Percentiles rank a stretch among this genome's conserved stretches.
Conservation (phyloP, 2,797 vertebrate species). For the Mycteria americana region DNA sequence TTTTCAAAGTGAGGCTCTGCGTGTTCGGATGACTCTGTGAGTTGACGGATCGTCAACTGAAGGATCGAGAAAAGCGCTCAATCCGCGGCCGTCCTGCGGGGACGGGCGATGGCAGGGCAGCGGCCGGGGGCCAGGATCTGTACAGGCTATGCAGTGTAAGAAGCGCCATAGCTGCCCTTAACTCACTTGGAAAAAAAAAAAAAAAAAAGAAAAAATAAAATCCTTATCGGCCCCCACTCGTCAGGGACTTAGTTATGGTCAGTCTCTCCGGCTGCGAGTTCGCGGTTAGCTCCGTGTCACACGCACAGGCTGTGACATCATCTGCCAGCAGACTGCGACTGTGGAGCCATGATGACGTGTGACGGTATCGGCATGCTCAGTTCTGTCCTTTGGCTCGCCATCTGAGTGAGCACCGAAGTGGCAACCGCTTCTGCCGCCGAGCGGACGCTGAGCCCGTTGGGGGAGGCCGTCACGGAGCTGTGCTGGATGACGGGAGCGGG, state of each 20-base stretch:
- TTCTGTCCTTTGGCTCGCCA: conserved; percentile 90
- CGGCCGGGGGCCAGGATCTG: neutral
- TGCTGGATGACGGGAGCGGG: conserved; percentile 94
- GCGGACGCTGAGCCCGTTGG: conserved; percentile 87
- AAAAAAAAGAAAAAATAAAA: neutral
- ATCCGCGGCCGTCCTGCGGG: neutral
- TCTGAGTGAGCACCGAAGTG: conserved; percentile 93
- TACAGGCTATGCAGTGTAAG: conserved; percentile 2
- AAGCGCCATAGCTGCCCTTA: conserved; percentile 67
- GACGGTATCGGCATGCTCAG: conserved; percentile 77
- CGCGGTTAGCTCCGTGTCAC: conserved; percentile 32
- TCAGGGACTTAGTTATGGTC: neutral
- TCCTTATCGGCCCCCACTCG: conserved; percentile 13
- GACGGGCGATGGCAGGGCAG: neutral
- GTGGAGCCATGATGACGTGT: conserved; percentile 96
- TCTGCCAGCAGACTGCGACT: conserved; percentile 94
- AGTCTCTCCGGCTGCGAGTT: conserved; percentile 35
- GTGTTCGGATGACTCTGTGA: neutral
- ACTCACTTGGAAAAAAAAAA: conserved; percentile 33
- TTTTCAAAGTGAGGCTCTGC: neutral
- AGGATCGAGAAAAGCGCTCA: neutral
- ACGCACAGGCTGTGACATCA: conserved; percentile 77
- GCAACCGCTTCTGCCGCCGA: conserved; percentile 92
- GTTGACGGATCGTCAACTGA: neutral
- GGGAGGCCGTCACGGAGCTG: conserved; percentile 86